Percentiles rank a stretch among this genome's conserved stretches.
phyloP scores from a whole-genome alignment of 2,113 vertebrate species.

The Cisticola juncidis region DNA sequence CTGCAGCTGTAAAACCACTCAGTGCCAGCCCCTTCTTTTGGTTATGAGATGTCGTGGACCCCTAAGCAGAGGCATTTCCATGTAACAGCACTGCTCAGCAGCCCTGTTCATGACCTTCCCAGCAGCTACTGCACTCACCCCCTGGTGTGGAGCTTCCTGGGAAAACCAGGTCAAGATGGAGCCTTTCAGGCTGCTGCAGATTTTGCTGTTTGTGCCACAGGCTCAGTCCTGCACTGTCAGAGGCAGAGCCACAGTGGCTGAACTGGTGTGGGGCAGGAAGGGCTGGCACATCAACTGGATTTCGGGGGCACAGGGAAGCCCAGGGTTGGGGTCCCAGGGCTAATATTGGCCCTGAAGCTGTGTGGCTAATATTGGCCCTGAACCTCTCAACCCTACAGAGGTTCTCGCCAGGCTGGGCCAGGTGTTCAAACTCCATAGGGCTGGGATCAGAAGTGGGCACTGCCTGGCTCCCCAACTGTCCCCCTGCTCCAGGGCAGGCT shows the following conservation, averaged over 20 bases:
- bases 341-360: fast-evolving
- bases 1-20: not conserved
- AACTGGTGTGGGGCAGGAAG: fast-evolving
- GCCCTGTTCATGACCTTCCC: fast-evolving
- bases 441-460: not conserved
- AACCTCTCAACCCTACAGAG: not conserved
- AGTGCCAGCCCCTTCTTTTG: not conserved
- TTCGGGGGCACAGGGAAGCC: not conserved
- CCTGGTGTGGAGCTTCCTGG: not conserved
- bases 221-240: not conserved
- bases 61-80: not conserved
- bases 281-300: not conserved
- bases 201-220: not conserved
- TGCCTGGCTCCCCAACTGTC: fast-evolving
- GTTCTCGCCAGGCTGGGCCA: fast-evolving
- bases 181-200: not conserved
- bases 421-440: fast-evolving
- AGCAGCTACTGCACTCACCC: fast-evolving
- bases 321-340: no score
- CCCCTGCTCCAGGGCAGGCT: not conserved
- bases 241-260: not conserved
- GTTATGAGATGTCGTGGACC: not conserved
- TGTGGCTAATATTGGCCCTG: not conserved
- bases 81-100: fast-evolving
- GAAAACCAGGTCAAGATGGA: not conserved